Conservation (phyloP, 1,140 invertebrate species). For the Myzus persicae region DNA sequence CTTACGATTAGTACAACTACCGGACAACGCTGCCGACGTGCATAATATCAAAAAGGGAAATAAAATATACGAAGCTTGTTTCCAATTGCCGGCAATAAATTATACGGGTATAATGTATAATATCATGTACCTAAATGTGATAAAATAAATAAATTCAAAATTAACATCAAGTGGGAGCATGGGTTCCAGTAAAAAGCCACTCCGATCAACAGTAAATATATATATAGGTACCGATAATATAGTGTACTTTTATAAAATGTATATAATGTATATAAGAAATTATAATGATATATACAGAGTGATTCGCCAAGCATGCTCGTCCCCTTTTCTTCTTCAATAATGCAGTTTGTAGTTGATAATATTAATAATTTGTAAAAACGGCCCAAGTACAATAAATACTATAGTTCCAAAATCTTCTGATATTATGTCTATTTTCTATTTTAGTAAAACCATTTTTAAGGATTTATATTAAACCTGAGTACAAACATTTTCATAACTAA, state of each 20-base stretch:
- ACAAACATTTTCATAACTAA: too few species aligned
- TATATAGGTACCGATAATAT: too few species aligned
- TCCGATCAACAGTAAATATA: neutral
- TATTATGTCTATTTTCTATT: too few species aligned
- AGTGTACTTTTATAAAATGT: too few species aligned
- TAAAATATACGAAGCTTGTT: conserved; percentile 29
- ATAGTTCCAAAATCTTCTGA: too few species aligned
- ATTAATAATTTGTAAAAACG: too few species aligned
- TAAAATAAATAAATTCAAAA: conserved; percentile 6
- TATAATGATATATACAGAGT: neutral
- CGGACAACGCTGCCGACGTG: neutral
- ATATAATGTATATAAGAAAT: neutral
- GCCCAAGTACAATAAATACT: too few species aligned
- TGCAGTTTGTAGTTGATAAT: too few species aligned
- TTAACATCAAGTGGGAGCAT: neutral
- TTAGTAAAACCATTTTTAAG: too few species aligned
- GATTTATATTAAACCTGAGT: too few species aligned
- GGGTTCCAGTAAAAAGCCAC: neutral
- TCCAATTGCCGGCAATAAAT: conserved; percentile 28
- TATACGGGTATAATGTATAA: neutral
- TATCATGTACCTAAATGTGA: neutral
- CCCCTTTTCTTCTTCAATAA: too few species aligned
- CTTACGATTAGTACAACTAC: conserved; percentile 41
- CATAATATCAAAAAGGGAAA: neutral
- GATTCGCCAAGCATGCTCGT: too few species aligned